Base-by-base conservation (phyloP, 2,113 vertebrate genomes). In the Ptilonorhynchus violaceus region DNA sequence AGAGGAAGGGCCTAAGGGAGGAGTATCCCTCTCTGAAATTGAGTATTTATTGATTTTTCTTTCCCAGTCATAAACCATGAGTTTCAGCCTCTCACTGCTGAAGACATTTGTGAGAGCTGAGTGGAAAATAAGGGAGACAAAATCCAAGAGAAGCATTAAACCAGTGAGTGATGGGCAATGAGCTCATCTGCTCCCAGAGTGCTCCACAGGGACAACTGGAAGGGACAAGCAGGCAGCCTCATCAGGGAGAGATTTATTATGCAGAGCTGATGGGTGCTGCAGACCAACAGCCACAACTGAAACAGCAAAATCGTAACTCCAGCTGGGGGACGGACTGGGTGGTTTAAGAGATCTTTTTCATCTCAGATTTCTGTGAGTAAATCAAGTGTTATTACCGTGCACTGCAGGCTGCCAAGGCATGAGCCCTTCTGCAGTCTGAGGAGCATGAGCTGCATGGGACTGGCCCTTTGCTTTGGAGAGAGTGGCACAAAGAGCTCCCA, bases 21-120 rank as follows among this genome's bases (percentile, higher is more conserved):
- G 24, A 86, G 28, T 37, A n/a, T 70, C 59, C 37, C 28, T 77
- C 42, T 81, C 72, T 80, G 85, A 92, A 92, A 86, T 37, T 28
- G 50, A 85, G 15, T 85, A 74, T 89, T 53, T 60, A 78, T 87
- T 87, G 80, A 91, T 84, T 94, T 96, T 95, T 72, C 66, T 91
- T 92, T 78, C 73, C 69, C n/a, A 60, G 52, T n/a, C 44, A n/a
- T 89, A 89, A 96, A 80, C 60, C 41, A 42, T 47, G 79, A 74
- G 15, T 77, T 89, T 67, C 44, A 80, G 64, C 18, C 31, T 56
- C 79, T 92, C 41, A 4, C 10, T 84, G n/a, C 44, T 78, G 68
- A 78, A 88, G 15, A 63, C 68, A 15, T 66, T 82, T 58, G 46
- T 87, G 63, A 95, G 66, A 79, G 68, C 33, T 56, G n/a, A 83